Evolutionary conservation across 2,797 vertebrate genomes (phyloP).

Genomic region (Helostoma temminkii): DNA sequence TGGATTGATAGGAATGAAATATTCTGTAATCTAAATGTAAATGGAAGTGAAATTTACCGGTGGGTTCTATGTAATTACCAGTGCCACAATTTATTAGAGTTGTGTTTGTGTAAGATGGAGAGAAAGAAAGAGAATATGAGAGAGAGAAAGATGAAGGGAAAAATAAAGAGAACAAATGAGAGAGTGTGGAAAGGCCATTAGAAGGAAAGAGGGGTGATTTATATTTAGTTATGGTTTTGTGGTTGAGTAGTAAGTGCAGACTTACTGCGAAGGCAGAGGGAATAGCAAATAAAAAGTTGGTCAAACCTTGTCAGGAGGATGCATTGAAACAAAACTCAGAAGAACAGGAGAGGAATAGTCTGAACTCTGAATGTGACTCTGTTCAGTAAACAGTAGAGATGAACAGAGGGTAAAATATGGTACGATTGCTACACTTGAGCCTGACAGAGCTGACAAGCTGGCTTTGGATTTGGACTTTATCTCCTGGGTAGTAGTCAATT

Average conservation of each 20-base stretch:
- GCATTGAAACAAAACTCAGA: constrained; percentile 37
- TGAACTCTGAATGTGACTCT: constrained; percentile 23
- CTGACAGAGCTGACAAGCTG: constrained; percentile 46
- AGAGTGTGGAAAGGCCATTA: constrained; percentile 40
- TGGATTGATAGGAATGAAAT: constrained; percentile 84
- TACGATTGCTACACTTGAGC: constrained; percentile 32
- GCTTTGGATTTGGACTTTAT: constrained; percentile 55
- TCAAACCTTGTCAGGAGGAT: constrained; percentile 44
- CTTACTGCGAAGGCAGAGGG: constrained; percentile 24
- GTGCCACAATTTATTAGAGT: constrained; percentile 84
- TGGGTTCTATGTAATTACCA: constrained; percentile 86
- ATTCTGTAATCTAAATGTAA: constrained; percentile 90
- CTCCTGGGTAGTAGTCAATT: constrained; percentile 58
- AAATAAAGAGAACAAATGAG: constrained; percentile 63
- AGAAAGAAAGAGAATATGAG: constrained; percentile 53
- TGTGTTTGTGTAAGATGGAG: constrained; percentile 80
- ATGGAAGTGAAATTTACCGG: constrained; percentile 87
- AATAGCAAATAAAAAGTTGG: constrained; percentile 51
- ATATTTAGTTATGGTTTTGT: constrained; percentile 70
- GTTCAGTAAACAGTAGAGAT: constrained; percentile 41
- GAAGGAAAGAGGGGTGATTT: constrained; percentile 72
- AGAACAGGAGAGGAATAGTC: constrained; percentile 30
- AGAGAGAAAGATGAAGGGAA: not conserved
- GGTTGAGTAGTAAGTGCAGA: constrained; percentile 53
- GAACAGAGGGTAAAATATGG: constrained; percentile 11